Evolutionary conservation across 92 coral and sea anemone genomes (phyloP), one percentile per base, ranked within the genome.

Genomic region (Siderastrea siderea): DNA sequence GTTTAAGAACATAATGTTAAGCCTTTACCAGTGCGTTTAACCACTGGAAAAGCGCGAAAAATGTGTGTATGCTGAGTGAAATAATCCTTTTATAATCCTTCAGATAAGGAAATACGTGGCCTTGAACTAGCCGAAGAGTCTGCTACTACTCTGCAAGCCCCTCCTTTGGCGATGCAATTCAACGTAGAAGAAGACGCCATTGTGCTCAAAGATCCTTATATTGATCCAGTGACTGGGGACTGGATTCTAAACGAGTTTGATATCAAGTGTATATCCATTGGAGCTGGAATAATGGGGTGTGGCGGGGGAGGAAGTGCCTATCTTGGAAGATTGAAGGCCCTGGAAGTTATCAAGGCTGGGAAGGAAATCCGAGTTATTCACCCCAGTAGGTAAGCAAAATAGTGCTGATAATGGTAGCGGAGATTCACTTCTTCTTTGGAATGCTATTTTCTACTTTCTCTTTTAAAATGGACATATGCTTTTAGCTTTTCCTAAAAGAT

Each of bases 271-370:
- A 95, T 97, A 26, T 92, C 98, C 48, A 92, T 88, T 67, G 99
- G 99, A 13, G 98, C 99, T 64, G 99, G 99, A 38, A 95, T 96
- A 43, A 75, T 96, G 82, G 98, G 96, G 10, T 96, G 99, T 80
- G 98, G 99, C 50, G 99, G 99, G 51, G 98, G 99, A 1, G 98
- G 96, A 9, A 93, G 81, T 75, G 96, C 96, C 1, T 93, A 93
- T 51, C 70, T 96, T 47, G 99, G 98, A 43, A 93, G 81, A 71
- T 74, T 96, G 46, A 82, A 78, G 51, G 93, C 91, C 26, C 78
- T 83, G 74, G 72, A 77, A 16, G 75, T 71, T 15, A 59, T 96
- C n/a, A 86, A 72, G 51, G 62, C 89, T 3, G 95, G 95, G 1
- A 94, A 92, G 66, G 82, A 92, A 78, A 92, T 94, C 6, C 93